These are phyloP conservation scores for Prunella himalayana DNA, from an alignment of 2,113 vertebrate genomes.

Conservation along the genomic window DNA sequence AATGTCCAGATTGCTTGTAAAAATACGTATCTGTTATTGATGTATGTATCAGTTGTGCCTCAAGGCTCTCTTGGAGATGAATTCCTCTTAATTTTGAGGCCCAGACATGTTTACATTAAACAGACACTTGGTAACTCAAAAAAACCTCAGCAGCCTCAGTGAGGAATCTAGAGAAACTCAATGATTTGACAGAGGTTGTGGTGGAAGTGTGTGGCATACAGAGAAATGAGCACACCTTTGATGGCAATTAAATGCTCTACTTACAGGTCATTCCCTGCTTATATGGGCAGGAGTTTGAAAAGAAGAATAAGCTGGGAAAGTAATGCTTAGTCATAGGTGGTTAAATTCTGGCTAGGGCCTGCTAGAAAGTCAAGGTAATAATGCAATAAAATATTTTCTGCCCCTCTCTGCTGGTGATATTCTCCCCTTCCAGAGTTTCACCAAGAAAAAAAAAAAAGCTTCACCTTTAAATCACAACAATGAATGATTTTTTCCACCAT, in stretches of 20 bases:
- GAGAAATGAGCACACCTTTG: background rate
- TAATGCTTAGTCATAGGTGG: background rate
- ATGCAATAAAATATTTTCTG: background rate
- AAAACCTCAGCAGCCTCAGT: background rate
- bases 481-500: fast-evolving
- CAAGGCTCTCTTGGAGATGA: background rate
- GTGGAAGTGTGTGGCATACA: background rate
- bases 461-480: background rate
- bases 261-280: background rate
- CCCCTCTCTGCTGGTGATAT: background rate
- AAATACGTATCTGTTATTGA: conserved; percentile 47
- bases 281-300: background rate
- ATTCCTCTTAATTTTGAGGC: background rate
- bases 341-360: background rate
- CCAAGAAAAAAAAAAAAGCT: background rate
- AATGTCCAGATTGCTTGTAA: conserved; percentile 45
- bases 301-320: background rate
- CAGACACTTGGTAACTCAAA: background rate
- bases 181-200: background rate
- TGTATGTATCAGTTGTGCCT: background rate
- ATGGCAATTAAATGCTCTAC: background rate
- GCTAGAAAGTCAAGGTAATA: background rate
- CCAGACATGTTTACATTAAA: background rate
- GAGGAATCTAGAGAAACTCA: background rate
- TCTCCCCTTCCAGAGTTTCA: background rate